A percentile compares a stretch with the other conserved stretches of the same genome.
Conservation (phyloP, 2,888 invertebrate genomes). For the Andrena chrysosceles region DNA sequence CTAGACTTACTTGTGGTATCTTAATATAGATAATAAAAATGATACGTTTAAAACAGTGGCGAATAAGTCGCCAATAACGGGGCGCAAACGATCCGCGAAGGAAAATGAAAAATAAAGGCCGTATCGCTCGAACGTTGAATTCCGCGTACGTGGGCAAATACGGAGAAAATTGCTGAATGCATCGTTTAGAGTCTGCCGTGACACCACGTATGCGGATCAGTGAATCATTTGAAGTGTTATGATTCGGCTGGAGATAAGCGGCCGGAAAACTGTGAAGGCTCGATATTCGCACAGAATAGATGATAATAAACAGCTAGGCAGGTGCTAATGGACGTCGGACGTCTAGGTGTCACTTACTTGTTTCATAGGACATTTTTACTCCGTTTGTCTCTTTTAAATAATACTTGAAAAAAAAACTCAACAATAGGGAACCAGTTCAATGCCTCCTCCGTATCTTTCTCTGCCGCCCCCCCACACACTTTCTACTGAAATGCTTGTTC, state of each 20-base stretch:
- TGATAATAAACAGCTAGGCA: not conserved
- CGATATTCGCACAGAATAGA: conserved; percentile 27
- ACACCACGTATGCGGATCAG: conserved; percentile 41
- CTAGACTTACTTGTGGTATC: not conserved
- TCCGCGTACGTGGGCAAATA: not conserved
- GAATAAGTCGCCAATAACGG: not conserved
- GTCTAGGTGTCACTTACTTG: conserved; percentile 75
- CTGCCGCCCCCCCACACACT: conserved; percentile 57
- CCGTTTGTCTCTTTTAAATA: conserved; percentile 59
- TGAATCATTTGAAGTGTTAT: conserved; percentile 59
- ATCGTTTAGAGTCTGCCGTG: not conserved
- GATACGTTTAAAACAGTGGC: conserved; percentile 4
- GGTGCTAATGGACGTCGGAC: not conserved
- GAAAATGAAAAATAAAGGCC: conserved; percentile 15
- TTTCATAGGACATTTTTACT: conserved; percentile 81
- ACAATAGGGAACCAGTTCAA: conserved; percentile 52
- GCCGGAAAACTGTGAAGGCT: conserved; percentile 46
- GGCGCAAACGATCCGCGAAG: not conserved
- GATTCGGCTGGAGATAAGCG: conserved; percentile 55
- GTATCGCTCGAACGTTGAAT: not conserved
- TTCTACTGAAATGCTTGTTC: conserved; percentile 74
- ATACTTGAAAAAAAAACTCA: conserved; percentile 65
- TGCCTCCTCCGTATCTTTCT: conserved; percentile 51
- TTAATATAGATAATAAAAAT: not conserved
- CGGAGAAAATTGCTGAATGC: not conserved